Base-by-base conservation (phyloP, 2,888 invertebrate species). In the Phrixothrix hirtus region DNA sequence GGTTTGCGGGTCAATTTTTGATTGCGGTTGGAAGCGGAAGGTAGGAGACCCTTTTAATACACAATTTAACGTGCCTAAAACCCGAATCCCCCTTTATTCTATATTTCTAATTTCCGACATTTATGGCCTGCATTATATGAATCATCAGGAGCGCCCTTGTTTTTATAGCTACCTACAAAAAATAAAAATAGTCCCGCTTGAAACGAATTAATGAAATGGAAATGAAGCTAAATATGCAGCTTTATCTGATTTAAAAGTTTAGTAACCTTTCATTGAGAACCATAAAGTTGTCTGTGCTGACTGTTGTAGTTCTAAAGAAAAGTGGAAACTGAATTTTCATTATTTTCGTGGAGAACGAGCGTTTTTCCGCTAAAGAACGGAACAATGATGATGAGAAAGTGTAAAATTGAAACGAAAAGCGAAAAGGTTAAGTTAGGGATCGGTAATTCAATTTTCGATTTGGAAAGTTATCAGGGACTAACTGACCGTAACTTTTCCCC, bases 81-180 rank as follows among this genome's bases (percentile, higher is more conserved):
- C 17, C 45, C 11, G 35, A 43, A 11, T 50, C 57, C 48, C 61
- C 60, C 59, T 59, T 55, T 48, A 45, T 56, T 60, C 63, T 59
- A 67, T 67, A 67, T 65, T 66, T 66, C 65, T 64, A 67, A 63
- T 66, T 66, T 65, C 58, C 65, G 67, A 67, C 66, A 58, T 67
- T 67, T 67, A 67, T 66, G 62, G 65, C 57, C 59, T 58, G 62
- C 64, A 62, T 66, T 65, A 65, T 63, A 50, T 55, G 55, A 55
- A 55, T 55, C 55, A 55, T 55, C 55, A 39, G 37, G 30, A 42
- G 26, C 39, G 13, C 44, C 43, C 43, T 27, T 26, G 14, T 46
- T 16, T 25, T 16, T 47, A 34, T 26, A 16, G 15, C 34, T 16
- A 27, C 25, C 27, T n/a, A 7, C 14, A 15, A 15, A 35, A 46